A percentile compares a stretch with the other conserved stretches of the same genome.
phyloP scores from a whole-genome alignment of 2,797 vertebrate genomes.

The Tapirus indicus region DNA sequence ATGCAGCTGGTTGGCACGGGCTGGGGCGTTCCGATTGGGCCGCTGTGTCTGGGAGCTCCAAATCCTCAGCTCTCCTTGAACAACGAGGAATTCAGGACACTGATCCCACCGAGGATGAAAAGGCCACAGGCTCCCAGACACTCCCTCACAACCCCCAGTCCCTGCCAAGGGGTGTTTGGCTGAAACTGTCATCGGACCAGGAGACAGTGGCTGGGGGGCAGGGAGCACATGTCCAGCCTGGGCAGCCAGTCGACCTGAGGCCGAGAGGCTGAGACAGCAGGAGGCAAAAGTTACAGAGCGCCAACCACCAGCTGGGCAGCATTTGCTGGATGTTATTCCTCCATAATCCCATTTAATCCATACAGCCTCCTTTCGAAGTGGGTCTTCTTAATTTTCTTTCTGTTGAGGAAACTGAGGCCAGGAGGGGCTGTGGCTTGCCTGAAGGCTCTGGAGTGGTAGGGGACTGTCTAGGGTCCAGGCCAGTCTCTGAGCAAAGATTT shows the following conservation, averaged over 20 bases:
- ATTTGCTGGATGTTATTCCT: not conserved
- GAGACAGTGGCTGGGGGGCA: not conserved
- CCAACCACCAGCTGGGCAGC: not conserved
- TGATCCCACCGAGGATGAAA: constrained; percentile 17
- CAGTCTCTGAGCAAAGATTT: not conserved
- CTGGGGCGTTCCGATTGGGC: constrained; percentile 34
- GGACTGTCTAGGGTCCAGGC: not conserved
- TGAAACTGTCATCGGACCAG: not conserved
- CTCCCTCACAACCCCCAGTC: not conserved
- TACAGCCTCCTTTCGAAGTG: not conserved
- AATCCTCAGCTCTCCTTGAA: constrained; percentile 28
- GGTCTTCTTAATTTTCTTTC: not conserved
- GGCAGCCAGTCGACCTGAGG: not conserved
- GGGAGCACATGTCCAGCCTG: not conserved
- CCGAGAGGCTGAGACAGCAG: not conserved
- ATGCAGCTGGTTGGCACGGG: constrained; percentile 67
- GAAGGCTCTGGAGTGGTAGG: not conserved
- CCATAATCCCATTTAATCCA: not conserved
- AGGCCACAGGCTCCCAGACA: constrained; percentile 18
- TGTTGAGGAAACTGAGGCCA: constrained; percentile 20
- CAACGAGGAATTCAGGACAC: constrained; percentile 35
- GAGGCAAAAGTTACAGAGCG: rapidly evolving
- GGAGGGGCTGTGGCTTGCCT: not conserved
- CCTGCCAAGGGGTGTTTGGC: not conserved
- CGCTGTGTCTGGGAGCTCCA: constrained; percentile 42